Evolutionary conservation across 2,797 vertebrate species (phyloP), one percentile per base, ranked within the genome.

Genomic region (Gymnoscopelus braueri): DNA sequence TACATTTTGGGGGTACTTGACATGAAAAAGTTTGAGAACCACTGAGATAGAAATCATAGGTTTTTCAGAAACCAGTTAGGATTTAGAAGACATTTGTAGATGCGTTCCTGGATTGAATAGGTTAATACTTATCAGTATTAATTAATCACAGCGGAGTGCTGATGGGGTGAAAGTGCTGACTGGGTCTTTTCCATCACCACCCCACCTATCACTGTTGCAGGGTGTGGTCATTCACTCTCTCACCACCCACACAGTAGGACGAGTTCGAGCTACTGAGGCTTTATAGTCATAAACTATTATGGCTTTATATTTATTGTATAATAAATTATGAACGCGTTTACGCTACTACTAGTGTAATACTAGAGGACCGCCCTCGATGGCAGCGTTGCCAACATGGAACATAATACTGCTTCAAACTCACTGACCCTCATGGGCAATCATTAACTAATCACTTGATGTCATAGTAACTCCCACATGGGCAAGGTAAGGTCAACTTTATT

Each of bases 221-320:
- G 32, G 32, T 60, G 50, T 73, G 24, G 9, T 9, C 23, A 13
- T 3, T 48, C 55, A 70, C 60, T 19, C 65, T 51, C 49, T 64
- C 48, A 0, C 26, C 53, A 3, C 60, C 67, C 23, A 35, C 12
- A 35, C 12, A 65, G 75, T 72, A 54, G 61, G 69, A 65, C 54
- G 0, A 77, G 75, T 80, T 81, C 6, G 32, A 49, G 7, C 69
- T 73, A 63, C 72, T 58, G 74, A 23, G 35, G 32, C 5, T 35
- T 35, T 35, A 35, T 35, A 35, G 32, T 6, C 32, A 35, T 35
- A 35, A 35, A 35, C 32, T 35, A 35, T 35, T 35, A 35, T 35
- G 32, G 32, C 32, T 35, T 5, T 35, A 35, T 59, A 89, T 69
- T 88, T 87, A 91, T 91, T 62, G 65, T 77, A 87, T 88, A 87